Percentiles rank a stretch among this genome's conserved stretches.
Evolutionary conservation across 35 echinoderm and acorn worm species (phyloP).

Genomic region (Apostichopus parvimensis): DNA sequence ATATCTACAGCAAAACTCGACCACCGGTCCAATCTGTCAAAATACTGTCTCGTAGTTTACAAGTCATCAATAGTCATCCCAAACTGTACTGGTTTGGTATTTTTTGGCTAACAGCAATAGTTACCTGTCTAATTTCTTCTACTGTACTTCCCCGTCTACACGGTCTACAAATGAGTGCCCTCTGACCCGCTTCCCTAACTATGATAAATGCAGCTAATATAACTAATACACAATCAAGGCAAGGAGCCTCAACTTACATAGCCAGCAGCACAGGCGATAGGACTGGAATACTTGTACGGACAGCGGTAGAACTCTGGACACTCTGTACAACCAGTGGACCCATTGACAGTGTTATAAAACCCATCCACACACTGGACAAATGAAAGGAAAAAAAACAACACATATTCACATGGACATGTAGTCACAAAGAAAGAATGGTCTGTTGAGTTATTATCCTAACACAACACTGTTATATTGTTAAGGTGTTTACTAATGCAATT

Average conservation of each 20-base stretch:
- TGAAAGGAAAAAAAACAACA: background rate
- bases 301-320: constrained; percentile 87
- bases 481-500: too few relatives aligned
- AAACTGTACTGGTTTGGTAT: too few relatives aligned
- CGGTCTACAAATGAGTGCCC: too few relatives aligned
- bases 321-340: constrained; percentile 64
- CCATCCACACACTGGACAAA: constrained; percentile 76
- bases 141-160: too few relatives aligned
- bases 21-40: too few relatives aligned
- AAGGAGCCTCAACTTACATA: constrained; percentile 68
- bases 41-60: too few relatives aligned
- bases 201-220: background rate
- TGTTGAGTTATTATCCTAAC: background rate
- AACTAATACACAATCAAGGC: background rate
- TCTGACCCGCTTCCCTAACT: too few relatives aligned
- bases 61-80: too few relatives aligned
- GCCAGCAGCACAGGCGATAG: constrained; percentile 77
- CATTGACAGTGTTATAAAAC: constrained; percentile 66
- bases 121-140: too few relatives aligned
- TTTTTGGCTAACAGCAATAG: too few relatives aligned
- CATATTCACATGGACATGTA: background rate
- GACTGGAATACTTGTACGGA: constrained; percentile 63
- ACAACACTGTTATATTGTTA: too few relatives aligned
- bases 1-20: too few relatives aligned
- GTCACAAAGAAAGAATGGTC: background rate